Conservation (phyloP, 2,113 vertebrate genomes). For the Isurus oxyrinchus region DNA sequence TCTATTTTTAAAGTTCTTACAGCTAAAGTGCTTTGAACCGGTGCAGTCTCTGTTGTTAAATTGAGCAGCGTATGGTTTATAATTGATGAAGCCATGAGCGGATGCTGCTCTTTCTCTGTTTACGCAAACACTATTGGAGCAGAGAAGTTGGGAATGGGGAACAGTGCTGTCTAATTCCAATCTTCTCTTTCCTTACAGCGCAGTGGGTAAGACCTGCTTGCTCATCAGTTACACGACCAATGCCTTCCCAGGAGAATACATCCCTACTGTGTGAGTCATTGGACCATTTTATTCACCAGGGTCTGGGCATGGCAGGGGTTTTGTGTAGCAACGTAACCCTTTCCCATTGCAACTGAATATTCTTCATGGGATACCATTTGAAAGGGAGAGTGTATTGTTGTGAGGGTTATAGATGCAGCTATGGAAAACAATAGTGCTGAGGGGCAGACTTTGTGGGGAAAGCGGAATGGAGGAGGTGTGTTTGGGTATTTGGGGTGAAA, state of each 20-base stretch:
- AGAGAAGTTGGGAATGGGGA: not conserved
- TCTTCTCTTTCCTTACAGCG: conserved; percentile 59
- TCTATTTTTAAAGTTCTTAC: not conserved
- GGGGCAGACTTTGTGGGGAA: not conserved
- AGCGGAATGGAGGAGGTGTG: not conserved
- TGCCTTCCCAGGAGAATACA: conserved; percentile 96
- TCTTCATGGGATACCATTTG: not conserved
- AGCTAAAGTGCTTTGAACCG: not conserved
- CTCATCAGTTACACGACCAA: conserved; percentile 99
- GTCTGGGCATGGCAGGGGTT: not conserved
- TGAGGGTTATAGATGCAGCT: not conserved
- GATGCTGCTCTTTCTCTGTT: not conserved
- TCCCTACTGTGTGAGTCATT: conserved; percentile 92
- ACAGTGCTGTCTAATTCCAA: conserved; percentile 32
- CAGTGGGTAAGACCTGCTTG: conserved; percentile 98
- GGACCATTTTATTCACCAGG: not conserved
- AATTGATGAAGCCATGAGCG: not conserved
- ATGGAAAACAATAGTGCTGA: not conserved
- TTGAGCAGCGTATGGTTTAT: not conserved
- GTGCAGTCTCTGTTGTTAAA: not conserved
- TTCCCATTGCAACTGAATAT: not conserved
- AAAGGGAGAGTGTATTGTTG: not conserved
- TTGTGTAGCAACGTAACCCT: not conserved
- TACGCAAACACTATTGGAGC: not conserved
- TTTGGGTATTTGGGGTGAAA: not conserved